Base-by-base conservation (phyloP, 2,113 vertebrate species). In the Sceloporus undulatus region DNA sequence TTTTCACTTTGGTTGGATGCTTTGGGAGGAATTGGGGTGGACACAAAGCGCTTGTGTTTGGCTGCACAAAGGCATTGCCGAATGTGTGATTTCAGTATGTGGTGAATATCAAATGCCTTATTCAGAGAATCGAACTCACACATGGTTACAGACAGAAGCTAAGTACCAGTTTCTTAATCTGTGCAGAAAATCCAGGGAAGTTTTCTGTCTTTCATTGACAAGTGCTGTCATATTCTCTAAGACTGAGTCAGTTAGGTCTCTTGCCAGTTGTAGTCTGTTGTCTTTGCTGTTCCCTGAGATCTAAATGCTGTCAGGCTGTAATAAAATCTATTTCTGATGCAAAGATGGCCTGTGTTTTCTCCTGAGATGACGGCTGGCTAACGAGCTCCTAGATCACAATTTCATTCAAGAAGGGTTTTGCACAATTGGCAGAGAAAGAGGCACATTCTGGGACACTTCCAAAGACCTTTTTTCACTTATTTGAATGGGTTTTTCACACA, bases 221-320 rank as follows among this genome's bases (percentile, higher is more conserved):
- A 56, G 66, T 34, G 48, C n/a, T 71, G 77, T 87, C 42, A 68
- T 66, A 9, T 42, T 76, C 42, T 88, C 71, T 75, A 42, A 65
- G 70, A 75, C 38, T 27, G 65, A 70, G 29, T 68, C 42, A 88
- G 80, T 54, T 29, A 27, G 76, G 29, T 77, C 21, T 62, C n/a
- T 83, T 87, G 76, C 56, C 38, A 93, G 78, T 77, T 83, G 38
- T 74, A 88, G 52, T 85, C 80, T 78, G 42, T 83, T 89, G 84
- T 80, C 79, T 14, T 5, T 85, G 89, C 73, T 91, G 16, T 77
- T 91, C 52, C n/a, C 16, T 91, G 85, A 56, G 91, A 88, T 85
- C 78, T 62, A 84, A 88, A 70, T 79, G 3, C 83, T 92, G 89
- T 7, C 48, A 88, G 56, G 18, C 62, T 81, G 79, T 79, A 87